Evolutionary conservation across 2,113 vertebrate genomes (phyloP).

Genomic region (Acanthochromis polyacanthus): DNA sequence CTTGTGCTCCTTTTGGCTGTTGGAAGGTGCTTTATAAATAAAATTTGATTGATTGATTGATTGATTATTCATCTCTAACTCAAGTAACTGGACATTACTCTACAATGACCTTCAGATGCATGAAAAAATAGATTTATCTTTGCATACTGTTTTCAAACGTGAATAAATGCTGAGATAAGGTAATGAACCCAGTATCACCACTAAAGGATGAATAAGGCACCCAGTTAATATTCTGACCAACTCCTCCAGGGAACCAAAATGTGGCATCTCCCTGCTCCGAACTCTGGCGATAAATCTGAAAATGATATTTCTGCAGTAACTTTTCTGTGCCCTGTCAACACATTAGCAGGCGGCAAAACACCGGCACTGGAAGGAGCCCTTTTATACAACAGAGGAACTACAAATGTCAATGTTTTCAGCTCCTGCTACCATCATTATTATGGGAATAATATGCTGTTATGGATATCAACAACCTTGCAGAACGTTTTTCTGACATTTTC

Average conservation of each 20-base stretch:
- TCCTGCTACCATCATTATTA: slow-evolving; percentile 20
- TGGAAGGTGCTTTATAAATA: no score
- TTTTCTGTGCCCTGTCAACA: slow-evolving; percentile 24
- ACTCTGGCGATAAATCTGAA: not conserved
- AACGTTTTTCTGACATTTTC: not conserved
- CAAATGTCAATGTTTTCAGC: slow-evolving; percentile 45
- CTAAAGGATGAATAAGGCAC: not conserved
- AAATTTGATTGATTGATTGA: no score
- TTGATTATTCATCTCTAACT: no score
- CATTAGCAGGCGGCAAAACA: slow-evolving; percentile 34
- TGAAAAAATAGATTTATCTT: not conserved
- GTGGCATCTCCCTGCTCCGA: slow-evolving; percentile 3
- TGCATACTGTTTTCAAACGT: no score
- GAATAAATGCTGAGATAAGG: not conserved
- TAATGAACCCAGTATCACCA: not conserved
- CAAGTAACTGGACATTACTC: not conserved
- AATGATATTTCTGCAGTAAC: slow-evolving; percentile 11
- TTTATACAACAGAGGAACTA: slow-evolving; percentile 26
- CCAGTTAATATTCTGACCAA: slow-evolving; percentile 11
- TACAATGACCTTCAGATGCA: slow-evolving; percentile 6
- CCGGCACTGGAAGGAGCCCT: slow-evolving; percentile 10
- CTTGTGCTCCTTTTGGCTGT: no score
- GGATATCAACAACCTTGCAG: slow-evolving; percentile 8
- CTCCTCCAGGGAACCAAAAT: not conserved
- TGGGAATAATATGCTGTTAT: slow-evolving; percentile 14